phyloP scores from a whole-genome alignment of 2,113 vertebrate species.

The Daphoenositta chrysoptera region DNA sequence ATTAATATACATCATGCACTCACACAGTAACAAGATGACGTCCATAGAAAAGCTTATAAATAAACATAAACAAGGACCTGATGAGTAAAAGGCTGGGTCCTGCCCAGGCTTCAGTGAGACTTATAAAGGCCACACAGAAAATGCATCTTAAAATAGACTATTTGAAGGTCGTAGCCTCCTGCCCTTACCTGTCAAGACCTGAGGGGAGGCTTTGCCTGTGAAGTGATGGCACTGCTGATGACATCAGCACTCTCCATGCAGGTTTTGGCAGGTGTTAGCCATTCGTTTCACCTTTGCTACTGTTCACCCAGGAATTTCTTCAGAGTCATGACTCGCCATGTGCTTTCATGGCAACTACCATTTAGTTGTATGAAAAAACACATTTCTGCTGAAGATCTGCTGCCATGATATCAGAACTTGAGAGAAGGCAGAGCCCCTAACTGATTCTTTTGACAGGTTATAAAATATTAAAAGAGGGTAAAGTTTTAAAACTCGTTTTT shows the following conservation, averaged over 20 bases:
- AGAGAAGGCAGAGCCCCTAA: slow-evolving; percentile 53
- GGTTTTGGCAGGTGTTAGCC: slow-evolving; percentile 61
- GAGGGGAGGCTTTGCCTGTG: slow-evolving; percentile 15
- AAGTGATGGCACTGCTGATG: slow-evolving; percentile 62
- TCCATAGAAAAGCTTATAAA: slow-evolving; percentile 60
- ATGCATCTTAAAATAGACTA: slow-evolving; percentile 62
- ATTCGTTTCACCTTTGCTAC: slow-evolving; percentile 59
- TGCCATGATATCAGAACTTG: slow-evolving; percentile 16
- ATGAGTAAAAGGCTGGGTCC: slow-evolving; percentile 49
- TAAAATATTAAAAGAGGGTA: slow-evolving; percentile 69
- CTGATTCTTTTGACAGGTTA: slow-evolving; percentile 64
- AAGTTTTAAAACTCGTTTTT: slow-evolving; percentile 75
- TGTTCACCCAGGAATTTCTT: slow-evolving; percentile 68
- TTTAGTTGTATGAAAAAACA: slow-evolving; percentile 36
- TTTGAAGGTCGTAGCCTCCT: slow-evolving; percentile 59
- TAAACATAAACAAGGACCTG: slow-evolving; percentile 62
- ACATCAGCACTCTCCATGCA: slow-evolving; percentile 63
- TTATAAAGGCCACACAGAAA: slow-evolving; percentile 48
- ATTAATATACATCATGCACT: slow-evolving; percentile 61
- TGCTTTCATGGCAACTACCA: slow-evolving; percentile 51
- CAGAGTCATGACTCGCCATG: slow-evolving; percentile 51
- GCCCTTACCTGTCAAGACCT: slow-evolving; percentile 59
- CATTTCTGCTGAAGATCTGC: slow-evolving; percentile 30
- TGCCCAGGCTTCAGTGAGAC: slow-evolving; percentile 52
- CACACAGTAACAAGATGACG: slow-evolving; percentile 13